Base-by-base conservation (phyloP, 2,797 vertebrate genomes). In the Borostomias antarcticus region DNA sequence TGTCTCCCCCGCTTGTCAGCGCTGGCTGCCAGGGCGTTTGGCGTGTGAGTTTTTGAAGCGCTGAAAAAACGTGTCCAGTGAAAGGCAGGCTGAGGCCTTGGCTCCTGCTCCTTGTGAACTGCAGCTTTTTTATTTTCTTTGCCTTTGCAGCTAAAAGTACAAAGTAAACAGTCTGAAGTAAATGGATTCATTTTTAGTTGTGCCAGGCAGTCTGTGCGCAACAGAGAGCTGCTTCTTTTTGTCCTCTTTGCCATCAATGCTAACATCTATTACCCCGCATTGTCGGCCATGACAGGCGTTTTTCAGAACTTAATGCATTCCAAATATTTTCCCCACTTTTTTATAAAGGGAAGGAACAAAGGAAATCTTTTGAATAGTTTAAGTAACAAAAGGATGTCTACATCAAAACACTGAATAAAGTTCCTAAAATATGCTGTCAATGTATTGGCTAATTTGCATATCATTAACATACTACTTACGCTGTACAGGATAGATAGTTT, bases 181-280 rank as follows among this genome's bases (percentile, higher is more conserved):
- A 93, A 92, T 91, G 78, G 86, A 93, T 92, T 91, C 78, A 92
- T 91, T 92, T 93, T 94, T 91, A 86, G 87, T 92, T 85, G 85
- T 65, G 78, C 82, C 82, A 81, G 80, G 75, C 86, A 78, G 86
- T 90, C 87, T 82, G 87, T 81, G 76, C 74, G 80, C 83, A 84
- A 85, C 87, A 82, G 78, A 84, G 86, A 78, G 78, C 73, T 48
- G 80, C 82, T 84, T 85, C 82, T 89, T 89, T 91, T 90, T 89
- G 89, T 90, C 56, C 75, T 80, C 80, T 83, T 86, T 72, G 76
- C 83, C 83, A 84, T 87, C 85, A 87, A 53, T 66, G 70, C 81
- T 86, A 86, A 86, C 88, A 90, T 91, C 83, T 91, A 89, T 92
- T 92, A 69, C 67, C 69, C 83, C 62, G 82, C 79, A 90, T 90